Evolutionary conservation across 2,888 invertebrate genomes (phyloP).

Genomic region (Meteorus colon): DNA sequence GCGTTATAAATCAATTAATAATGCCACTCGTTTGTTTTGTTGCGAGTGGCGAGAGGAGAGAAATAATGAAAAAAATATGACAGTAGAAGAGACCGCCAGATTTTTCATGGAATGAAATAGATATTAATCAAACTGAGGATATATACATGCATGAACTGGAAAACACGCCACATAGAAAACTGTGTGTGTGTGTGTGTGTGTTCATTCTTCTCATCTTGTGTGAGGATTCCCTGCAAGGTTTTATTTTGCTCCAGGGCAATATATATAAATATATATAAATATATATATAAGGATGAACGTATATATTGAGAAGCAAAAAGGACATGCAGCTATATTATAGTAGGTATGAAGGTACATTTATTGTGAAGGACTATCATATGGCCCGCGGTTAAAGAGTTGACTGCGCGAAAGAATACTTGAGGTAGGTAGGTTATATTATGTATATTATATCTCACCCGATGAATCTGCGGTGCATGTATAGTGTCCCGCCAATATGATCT

Average conservation of each 20-base stretch:
- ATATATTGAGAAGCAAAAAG: constrained; percentile 26
- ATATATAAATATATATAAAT: constrained; percentile 43
- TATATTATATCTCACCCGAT: constrained; percentile 39
- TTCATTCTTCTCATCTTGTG: background rate
- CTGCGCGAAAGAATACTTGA: constrained; percentile 30
- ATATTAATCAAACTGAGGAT: constrained; percentile 58
- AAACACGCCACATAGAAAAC: constrained; percentile 40
- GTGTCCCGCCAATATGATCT: constrained; percentile 42
- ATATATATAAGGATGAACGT: constrained; percentile 44
- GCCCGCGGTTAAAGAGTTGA: constrained; percentile 38
- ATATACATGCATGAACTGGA: constrained; percentile 47
- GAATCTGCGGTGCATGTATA: constrained; percentile 40
- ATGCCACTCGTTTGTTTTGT: constrained; percentile 57
- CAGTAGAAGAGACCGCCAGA: constrained; percentile 4
- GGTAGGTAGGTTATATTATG: constrained; percentile 6
- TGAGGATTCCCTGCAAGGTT: constrained; percentile 5
- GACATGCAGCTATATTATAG: constrained; percentile 41
- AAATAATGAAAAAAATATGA: background rate
- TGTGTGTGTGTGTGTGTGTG: constrained; percentile 32
- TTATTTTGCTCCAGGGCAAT: constrained; percentile 32
- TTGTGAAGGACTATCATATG: constrained; percentile 40
- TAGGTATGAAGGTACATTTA: constrained; percentile 35
- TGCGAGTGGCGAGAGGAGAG: constrained; percentile 29
- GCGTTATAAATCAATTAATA: constrained; percentile 63
- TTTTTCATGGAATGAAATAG: constrained; percentile 45